Evolutionary conservation across 1,140 invertebrate genomes (phyloP).

Genomic region (Radopholus similis): DNA sequence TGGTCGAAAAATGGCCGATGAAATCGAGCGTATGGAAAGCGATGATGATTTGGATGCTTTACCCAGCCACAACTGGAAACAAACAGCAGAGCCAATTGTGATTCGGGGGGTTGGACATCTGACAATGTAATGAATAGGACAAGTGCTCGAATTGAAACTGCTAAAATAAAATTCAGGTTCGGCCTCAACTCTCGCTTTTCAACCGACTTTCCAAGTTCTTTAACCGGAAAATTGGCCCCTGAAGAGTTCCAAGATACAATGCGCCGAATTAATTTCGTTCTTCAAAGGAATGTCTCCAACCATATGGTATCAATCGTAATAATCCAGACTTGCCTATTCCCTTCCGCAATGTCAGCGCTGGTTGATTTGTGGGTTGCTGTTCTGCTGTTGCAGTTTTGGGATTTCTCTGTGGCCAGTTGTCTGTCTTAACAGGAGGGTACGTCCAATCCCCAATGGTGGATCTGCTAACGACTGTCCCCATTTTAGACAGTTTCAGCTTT

Average conservation of each 20-base stretch:
- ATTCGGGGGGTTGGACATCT: constrained; percentile 52
- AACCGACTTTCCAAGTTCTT: constrained; percentile 50
- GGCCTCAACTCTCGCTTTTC: constrained; percentile 59
- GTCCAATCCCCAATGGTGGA: not conserved
- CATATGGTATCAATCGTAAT: no score
- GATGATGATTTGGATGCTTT: constrained; percentile 44
- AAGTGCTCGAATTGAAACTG: not conserved
- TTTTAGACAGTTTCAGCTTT: constrained; percentile 55
- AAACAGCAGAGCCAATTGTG: constrained; percentile 44
- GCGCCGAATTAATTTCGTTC: constrained; percentile 49
- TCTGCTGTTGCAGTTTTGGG: constrained; percentile 58
- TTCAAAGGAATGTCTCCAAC: constrained; percentile 43
- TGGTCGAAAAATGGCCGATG: constrained; percentile 39
- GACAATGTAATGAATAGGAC: constrained; percentile 45
- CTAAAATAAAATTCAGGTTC: constrained; percentile 34
- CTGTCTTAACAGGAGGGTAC: constrained; percentile 53
- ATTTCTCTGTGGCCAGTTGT: constrained; percentile 59
- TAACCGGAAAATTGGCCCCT: constrained; percentile 56
- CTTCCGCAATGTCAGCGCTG: no score
- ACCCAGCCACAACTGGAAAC: constrained; percentile 22
- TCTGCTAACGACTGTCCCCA: not conserved
- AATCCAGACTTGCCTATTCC: no score
- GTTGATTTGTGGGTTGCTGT: constrained; percentile 56
- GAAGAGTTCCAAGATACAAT: constrained; percentile 57
- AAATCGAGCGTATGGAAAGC: constrained; percentile 56